Evolutionary conservation across 1,140 invertebrate genomes (phyloP).

Genomic region (Eulimnadia texana): DNA sequence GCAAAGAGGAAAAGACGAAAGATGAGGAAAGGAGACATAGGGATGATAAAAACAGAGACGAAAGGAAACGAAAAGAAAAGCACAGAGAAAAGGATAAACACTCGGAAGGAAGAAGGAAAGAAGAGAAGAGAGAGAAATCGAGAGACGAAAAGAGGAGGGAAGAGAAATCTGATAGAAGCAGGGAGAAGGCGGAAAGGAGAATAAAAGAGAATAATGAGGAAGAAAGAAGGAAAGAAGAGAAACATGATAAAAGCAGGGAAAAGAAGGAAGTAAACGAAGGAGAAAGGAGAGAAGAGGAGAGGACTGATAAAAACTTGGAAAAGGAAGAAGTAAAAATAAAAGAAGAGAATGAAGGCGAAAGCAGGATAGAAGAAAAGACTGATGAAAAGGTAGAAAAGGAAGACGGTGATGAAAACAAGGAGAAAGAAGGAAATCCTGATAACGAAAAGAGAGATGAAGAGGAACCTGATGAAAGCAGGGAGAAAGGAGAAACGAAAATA

Average conservation of each 20-base stretch:
- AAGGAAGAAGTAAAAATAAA: not conserved
- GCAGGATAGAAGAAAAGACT: not conserved
- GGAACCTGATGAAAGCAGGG: not conserved
- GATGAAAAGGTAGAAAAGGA: slow-evolving; percentile 8
- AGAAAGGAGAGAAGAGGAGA: slow-evolving; percentile 6
- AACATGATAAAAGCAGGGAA: slow-evolving; percentile 12
- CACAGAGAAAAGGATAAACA: slow-evolving; percentile 5
- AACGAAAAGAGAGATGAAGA: not conserved
- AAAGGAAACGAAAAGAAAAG: slow-evolving; percentile 1
- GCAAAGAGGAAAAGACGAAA: slow-evolving; percentile 5
- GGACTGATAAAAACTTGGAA: not conserved
- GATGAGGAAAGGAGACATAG: slow-evolving; percentile 7
- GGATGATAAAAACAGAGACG: slow-evolving; percentile 12
- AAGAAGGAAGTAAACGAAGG: slow-evolving; percentile 14
- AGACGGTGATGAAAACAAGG: not conserved
- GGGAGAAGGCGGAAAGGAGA: not conserved
- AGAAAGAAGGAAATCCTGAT: not conserved
- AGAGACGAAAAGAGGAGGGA: slow-evolving; percentile 14
- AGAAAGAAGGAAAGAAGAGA: slow-evolving; percentile 13
- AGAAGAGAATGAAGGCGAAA: not conserved
- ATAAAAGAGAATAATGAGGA: slow-evolving; percentile 6
- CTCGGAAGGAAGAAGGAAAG: slow-evolving; percentile 1
- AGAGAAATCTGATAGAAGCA: slow-evolving; percentile 14
- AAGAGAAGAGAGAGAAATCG: slow-evolving; percentile 5
- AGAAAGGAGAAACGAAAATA: no score